Base-by-base conservation (phyloP, 2,113 vertebrate genomes). In the Lampris incognitus region DNA sequence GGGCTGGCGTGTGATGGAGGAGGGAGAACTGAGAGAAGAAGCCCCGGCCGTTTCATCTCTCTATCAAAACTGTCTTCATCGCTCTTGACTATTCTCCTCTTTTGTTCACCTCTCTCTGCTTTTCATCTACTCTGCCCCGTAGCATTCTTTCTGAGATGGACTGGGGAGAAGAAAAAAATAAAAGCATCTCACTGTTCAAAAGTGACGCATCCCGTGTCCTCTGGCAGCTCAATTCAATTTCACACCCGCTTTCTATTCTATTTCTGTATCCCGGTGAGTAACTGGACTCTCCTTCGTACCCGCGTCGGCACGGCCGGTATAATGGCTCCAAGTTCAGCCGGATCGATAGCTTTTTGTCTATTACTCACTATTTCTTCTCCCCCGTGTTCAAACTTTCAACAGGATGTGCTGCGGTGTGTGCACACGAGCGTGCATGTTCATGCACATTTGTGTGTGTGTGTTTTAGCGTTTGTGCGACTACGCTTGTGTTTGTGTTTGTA, bases 11-110 rank as follows among this genome's bases (percentile, higher is more conserved):
- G 55, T 6, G n/a, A 36, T n/a, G 55, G n/a, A 1, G 36, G 56
- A 24, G 56, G 55, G 24, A 24, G 78, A 85, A 85, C 85, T 71
- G 54, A 80, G 73, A 75, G 44, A 59, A 75, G 44, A 7, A 46
- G 50, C 54, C 63, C 24, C 65, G 46, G 11, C 44, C 2, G 59
- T 73, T 85, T 88, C 74, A 78, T 78, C 72, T 83, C 68, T 60
- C 58, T 73, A 63, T 84, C 60, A 54, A 58, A 65, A 24, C 64
- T 49, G 46, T 70, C 79, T 83, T 86, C 77, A 72, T 81, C 76
- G n/a, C 60, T 54, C 65, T 74, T 75, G 69, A 75, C 52, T 70
- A 37, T 42, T 38, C 58, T 67, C 39, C n/a, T 56, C 81, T 57
- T 9, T 44, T 42, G 44, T 42, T 86, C 82, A 77, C 78, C 76